A percentile compares a stretch with the other conserved stretches of the same genome.
These are phyloP conservation scores for Herminia tarsipennalis DNA, from an alignment of 2,888 invertebrate genomes.

Conservation along the genomic window DNA sequence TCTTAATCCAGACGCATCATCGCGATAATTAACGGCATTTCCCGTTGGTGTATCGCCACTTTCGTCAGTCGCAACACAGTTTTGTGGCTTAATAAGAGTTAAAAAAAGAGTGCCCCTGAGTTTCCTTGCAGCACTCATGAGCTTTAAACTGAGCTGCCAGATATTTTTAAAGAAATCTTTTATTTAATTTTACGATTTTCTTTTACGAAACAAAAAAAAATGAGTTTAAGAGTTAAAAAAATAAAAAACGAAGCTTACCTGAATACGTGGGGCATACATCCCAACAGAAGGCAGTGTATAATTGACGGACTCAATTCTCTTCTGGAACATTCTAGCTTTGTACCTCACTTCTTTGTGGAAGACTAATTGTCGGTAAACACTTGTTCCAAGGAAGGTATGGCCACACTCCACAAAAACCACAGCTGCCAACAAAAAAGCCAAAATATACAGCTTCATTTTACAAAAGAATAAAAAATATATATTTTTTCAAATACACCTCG, in stretches of 20 bases:
- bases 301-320: conserved; percentile 59
- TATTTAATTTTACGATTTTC: too few relatives aligned
- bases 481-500: not conserved
- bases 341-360: conserved; percentile 48
- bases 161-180: too few relatives aligned
- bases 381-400: conserved; percentile 66
- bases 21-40: too few relatives aligned
- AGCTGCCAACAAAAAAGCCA: conserved; percentile 40
- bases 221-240: not conserved
- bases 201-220: too few relatives aligned
- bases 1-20: too few relatives aligned
- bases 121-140: too few relatives aligned
- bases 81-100: too few relatives aligned
- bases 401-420: conserved; percentile 56
- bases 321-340: conserved; percentile 46
- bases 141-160: too few relatives aligned
- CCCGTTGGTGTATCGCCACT: too few relatives aligned
- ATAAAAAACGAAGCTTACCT: conserved; percentile 25
- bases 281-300: conserved; percentile 44
- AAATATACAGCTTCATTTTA: conserved; percentile 49
- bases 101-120: too few relatives aligned
- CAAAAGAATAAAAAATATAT: not conserved
- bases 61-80: too few relatives aligned
- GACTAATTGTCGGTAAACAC: conserved; percentile 47
- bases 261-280: conserved; percentile 45